These are phyloP conservation scores for Coturnix japonica DNA, from an alignment of 2,113 vertebrate genomes.

Conservation along the genomic window DNA sequence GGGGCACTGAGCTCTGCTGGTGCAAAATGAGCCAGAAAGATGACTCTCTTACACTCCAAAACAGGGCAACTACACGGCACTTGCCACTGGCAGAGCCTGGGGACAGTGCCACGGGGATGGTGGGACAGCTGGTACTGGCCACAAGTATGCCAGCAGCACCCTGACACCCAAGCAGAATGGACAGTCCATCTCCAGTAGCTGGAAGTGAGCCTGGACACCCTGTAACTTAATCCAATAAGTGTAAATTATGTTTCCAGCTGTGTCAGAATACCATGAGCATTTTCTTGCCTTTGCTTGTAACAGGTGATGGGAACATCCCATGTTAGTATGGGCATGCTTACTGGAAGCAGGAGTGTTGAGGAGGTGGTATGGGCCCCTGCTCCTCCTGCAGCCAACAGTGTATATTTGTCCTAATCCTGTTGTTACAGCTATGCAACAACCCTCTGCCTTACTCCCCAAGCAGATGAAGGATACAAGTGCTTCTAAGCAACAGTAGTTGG, in stretches of 20 bases:
- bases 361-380: not conserved
- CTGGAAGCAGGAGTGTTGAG: not conserved
- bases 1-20: not conserved
- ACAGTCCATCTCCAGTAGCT: not conserved
- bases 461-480: not conserved
- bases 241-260: not conserved
- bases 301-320: not conserved
- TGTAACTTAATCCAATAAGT: not conserved
- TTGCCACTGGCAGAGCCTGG: not conserved
- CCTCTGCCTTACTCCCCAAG: not conserved
- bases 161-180: accelerated
- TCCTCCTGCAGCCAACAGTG: not conserved
- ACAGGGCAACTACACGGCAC: not conserved
- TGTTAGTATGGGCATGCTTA: not conserved
- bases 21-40: not conserved
- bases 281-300: not conserved
- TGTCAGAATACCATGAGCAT: not conserved
- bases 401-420: not conserved
- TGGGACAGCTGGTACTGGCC: not conserved
- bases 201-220: not conserved
- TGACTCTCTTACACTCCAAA: not conserved
- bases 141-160: not conserved
- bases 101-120: not conserved
- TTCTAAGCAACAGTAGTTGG: not conserved
- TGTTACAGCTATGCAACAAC: not conserved